A percentile compares a stretch with the other conserved stretches of the same genome.
Evolutionary conservation across 2,888 invertebrate species (phyloP).

Genomic region (Drosophila macrospina): DNA sequence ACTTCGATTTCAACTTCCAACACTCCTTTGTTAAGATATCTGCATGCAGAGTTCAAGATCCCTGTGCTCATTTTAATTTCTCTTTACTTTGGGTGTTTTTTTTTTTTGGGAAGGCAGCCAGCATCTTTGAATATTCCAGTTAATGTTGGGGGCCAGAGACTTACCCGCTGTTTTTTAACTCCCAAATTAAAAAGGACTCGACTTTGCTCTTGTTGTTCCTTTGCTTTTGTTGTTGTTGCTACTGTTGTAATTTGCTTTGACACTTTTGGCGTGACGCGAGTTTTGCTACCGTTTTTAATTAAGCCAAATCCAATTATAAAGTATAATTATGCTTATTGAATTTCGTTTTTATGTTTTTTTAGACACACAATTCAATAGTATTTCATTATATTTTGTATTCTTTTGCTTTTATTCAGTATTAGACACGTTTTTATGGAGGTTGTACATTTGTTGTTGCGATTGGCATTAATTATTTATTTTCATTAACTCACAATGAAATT

Average conservation of each 20-base stretch:
- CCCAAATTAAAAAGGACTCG: slow-evolving; percentile 32
- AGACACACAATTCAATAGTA: slow-evolving; percentile 19
- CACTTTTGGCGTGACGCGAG: slow-evolving; percentile 17
- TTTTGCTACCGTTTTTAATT: slow-evolving; percentile 28
- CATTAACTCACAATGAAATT: slow-evolving; percentile 22
- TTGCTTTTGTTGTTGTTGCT: slow-evolving; percentile 16
- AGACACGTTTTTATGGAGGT: slow-evolving; percentile 25
- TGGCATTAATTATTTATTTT: slow-evolving; percentile 19
- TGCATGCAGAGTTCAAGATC: slow-evolving; percentile 35
- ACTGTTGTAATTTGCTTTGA: slow-evolving; percentile 24
- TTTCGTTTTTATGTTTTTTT: slow-evolving; percentile 20
- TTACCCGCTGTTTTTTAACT: slow-evolving; percentile 62
- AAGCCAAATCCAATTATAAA: slow-evolving; percentile 50
- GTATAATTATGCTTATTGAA: slow-evolving; percentile 38
- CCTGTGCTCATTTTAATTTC: slow-evolving; percentile 15
- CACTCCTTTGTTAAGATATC: slow-evolving; percentile 11
- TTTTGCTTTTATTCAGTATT: slow-evolving; percentile 1
- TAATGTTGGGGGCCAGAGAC: slow-evolving; percentile 28
- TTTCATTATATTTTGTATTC: slow-evolving; percentile 9
- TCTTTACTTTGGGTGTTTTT: not conserved
- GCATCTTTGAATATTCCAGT: slow-evolving; percentile 23
- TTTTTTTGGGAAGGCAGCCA: slow-evolving; percentile 25
- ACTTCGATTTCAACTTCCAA: not conserved
- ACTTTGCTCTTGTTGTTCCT: slow-evolving; percentile 21
- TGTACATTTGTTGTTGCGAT: slow-evolving; percentile 31